phyloP scores from a whole-genome alignment of 1,140 invertebrate genomes.

The Antheraea mylitta region DNA sequence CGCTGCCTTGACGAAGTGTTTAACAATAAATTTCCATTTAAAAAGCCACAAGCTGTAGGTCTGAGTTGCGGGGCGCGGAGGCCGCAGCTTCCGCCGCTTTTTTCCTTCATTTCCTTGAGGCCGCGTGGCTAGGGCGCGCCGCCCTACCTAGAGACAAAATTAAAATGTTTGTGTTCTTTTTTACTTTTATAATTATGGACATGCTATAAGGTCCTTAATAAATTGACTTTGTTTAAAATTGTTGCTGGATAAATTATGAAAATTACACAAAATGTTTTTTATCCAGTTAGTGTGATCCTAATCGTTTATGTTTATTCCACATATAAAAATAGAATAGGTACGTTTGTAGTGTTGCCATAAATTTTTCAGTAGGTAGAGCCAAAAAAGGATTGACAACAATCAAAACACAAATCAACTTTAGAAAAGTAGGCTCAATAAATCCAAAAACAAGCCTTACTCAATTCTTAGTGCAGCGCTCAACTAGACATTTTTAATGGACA shows the following conservation, averaged over 20 bases:
- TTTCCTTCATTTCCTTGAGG: conserved; percentile 74
- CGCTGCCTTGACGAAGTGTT: conserved; percentile 69
- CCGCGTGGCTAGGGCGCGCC: conserved; percentile 55
- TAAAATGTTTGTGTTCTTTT: conserved; percentile 64
- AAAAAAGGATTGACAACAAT: too few species aligned
- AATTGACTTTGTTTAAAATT: conserved; percentile 4
- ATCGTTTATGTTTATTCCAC: too few species aligned
- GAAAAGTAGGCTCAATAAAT: too few species aligned
- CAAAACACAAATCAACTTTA: too few species aligned
- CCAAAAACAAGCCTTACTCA: too few species aligned
- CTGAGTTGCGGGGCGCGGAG: conserved; percentile 33
- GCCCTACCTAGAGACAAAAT: conserved; percentile 50
- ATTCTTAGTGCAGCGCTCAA: too few species aligned
- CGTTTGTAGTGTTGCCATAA: too few species aligned
- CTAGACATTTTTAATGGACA: too few species aligned
- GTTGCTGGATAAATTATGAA: background rate
- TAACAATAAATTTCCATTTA: conserved; percentile 79
- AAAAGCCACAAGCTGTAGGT: conserved; percentile 65
- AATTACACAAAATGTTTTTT: background rate
- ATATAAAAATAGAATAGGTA: too few species aligned
- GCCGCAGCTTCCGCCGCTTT: conserved; percentile 63
- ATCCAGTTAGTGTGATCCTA: too few species aligned
- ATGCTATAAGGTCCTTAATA: conserved; percentile 24
- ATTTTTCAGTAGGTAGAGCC: too few species aligned
- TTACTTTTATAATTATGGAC: conserved; percentile 16